Conservation (phyloP, 2,113 vertebrate genomes). For the Apaloderma vittatum region DNA sequence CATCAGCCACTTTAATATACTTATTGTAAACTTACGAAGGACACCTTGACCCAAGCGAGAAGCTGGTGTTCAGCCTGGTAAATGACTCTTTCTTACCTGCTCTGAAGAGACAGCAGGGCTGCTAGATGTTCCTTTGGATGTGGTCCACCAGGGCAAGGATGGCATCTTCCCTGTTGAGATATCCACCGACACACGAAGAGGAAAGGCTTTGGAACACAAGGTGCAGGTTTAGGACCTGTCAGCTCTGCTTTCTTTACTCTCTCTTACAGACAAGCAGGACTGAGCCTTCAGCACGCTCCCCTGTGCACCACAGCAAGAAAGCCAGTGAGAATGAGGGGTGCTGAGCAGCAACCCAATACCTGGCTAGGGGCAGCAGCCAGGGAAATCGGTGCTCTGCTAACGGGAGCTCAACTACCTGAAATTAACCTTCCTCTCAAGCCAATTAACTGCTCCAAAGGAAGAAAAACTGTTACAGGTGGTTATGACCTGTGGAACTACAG, state of each 20-base stretch:
- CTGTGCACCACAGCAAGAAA: background rate
- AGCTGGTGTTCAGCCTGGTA: background rate
- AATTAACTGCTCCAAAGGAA: background rate
- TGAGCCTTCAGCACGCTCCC: background rate
- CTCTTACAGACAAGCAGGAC: background rate
- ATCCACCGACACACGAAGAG: fast-evolving
- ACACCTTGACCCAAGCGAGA: background rate
- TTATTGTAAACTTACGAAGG: background rate
- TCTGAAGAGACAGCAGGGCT: background rate
- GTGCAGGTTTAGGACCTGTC: background rate
- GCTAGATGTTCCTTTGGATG: background rate
- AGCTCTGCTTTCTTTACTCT: background rate
- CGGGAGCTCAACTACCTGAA: background rate
- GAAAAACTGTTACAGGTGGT: background rate
- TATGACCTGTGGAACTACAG: background rate
- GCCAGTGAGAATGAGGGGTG: background rate
- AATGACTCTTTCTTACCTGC: background rate
- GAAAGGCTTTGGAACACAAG: background rate
- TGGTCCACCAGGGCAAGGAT: background rate
- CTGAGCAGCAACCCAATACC: fast-evolving
- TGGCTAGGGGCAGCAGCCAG: background rate
- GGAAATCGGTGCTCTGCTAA: background rate
- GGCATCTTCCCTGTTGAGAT: background rate
- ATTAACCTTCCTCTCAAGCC: background rate
- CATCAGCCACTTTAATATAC: background rate